phyloP scores from a whole-genome alignment of 2,888 invertebrate species.

The Iselma pallidipennis region DNA sequence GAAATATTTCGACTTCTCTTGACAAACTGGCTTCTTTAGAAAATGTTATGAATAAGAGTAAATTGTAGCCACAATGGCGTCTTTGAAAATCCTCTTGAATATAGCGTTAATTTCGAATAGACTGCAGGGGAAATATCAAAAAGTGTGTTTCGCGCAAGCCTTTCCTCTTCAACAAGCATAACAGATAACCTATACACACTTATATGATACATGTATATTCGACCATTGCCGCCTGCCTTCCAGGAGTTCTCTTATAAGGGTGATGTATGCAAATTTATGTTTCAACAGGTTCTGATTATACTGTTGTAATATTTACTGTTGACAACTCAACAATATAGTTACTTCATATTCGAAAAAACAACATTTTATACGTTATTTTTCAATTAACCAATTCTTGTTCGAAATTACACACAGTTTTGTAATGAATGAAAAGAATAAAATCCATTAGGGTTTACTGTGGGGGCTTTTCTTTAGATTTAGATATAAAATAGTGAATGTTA shows the following conservation, averaged over 20 bases:
- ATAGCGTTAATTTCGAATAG: constrained; percentile 63
- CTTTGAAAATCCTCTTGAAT: constrained; percentile 64
- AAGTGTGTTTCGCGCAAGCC: constrained; percentile 40
- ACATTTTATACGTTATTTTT: neutral
- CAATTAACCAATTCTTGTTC: too few relatives aligned
- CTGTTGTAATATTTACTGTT: constrained; percentile 34
- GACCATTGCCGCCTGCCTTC: neutral
- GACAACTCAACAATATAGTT: neutral
- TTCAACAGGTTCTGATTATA: constrained; percentile 52
- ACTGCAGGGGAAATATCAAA: constrained; percentile 50
- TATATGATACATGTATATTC: neutral
- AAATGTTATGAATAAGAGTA: constrained; percentile 64
- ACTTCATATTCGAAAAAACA: neutral
- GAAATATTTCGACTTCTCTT: constrained; percentile 52
- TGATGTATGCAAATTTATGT: constrained; percentile 50
- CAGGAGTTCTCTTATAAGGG: constrained; percentile 19
- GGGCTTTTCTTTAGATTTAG: too few relatives aligned
- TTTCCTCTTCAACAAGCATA: neutral
- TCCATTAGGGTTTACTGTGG: too few relatives aligned
- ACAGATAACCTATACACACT: constrained; percentile 4
- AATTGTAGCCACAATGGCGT: constrained; percentile 66
- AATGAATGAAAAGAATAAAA: too few relatives aligned
- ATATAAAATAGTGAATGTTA: too few relatives aligned
- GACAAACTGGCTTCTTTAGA: constrained; percentile 56
- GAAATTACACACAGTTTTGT: too few relatives aligned